Percentiles rank a stretch among this genome's conserved stretches.
Conservation (phyloP, 2,888 invertebrate genomes). For the Choristoneura rosaceana region DNA sequence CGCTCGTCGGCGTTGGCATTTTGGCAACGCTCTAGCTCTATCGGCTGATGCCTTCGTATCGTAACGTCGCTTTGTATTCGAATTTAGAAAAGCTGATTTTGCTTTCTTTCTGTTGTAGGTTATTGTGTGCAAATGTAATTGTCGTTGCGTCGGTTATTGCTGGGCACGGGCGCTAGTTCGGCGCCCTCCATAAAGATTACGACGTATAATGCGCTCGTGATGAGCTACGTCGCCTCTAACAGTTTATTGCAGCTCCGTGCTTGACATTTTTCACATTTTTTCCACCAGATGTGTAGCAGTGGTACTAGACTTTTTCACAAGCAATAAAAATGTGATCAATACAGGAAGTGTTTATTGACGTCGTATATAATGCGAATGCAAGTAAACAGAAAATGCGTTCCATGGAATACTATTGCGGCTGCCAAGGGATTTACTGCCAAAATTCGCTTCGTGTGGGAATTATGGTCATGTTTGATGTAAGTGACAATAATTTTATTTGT, state of each 20-base stretch:
- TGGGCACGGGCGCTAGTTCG: slow-evolving; percentile 49
- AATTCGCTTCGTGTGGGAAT: slow-evolving; percentile 58
- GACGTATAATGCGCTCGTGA: slow-evolving; percentile 48
- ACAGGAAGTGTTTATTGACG: slow-evolving; percentile 32
- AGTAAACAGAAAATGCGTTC: slow-evolving; percentile 71
- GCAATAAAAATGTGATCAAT: slow-evolving; percentile 24
- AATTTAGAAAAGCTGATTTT: slow-evolving; percentile 80
- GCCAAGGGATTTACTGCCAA: slow-evolving; percentile 73
- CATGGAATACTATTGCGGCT: slow-evolving; percentile 46
- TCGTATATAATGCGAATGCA: slow-evolving; percentile 58
- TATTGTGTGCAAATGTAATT: slow-evolving; percentile 84
- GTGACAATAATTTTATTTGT: slow-evolving; percentile 52
- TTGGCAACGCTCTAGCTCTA: slow-evolving; percentile 78
- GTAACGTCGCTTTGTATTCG: slow-evolving; percentile 78
- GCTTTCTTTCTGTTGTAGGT: slow-evolving; percentile 73
- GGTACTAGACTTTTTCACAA: slow-evolving; percentile 5
- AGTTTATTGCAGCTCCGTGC: slow-evolving; percentile 43
- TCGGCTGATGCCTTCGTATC: slow-evolving; percentile 76
- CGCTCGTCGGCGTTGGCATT: slow-evolving; percentile 67
- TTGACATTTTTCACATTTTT: slow-evolving; percentile 46
- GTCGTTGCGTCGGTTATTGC: slow-evolving; percentile 73
- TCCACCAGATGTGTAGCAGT: slow-evolving; percentile 36
- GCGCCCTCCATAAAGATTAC: slow-evolving; percentile 53
- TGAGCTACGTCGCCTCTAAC: slow-evolving; percentile 50
- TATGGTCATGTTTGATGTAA: slow-evolving; percentile 60